Base-by-base conservation (phyloP, 2,113 vertebrate genomes). In the Spea bombifrons region DNA sequence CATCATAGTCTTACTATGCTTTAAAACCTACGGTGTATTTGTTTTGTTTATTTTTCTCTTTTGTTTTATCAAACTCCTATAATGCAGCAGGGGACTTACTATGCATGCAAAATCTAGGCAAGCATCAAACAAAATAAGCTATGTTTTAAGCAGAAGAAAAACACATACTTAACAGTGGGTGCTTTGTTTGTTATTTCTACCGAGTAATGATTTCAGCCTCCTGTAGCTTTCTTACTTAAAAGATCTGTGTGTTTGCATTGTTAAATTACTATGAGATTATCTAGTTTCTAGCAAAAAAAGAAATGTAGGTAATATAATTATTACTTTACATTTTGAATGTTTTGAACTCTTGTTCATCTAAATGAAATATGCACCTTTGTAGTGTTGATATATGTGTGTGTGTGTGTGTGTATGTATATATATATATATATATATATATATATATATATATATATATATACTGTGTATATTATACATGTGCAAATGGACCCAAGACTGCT, bases 41-140 rank as follows among this genome's bases (percentile, higher is more conserved):
- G 61, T 30, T 4, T 64, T 64, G 17, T 9, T 17, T 64, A 13
- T 44, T 43, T 43, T 66, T 66, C 43, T 45, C 9, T 10, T 7
- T 67, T 67, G 12, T 66, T 43, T n/a, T 8, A 53, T n/a, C 30
- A 15, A 67, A 53, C 44, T 59, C 55, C 12, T 65, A 67, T 66
- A 50, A 12, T 75, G 45, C 74, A 75, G 74, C 74, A 55, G 30
- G 74, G 64, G 30, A 66, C 65, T 12, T 53, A n/a, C 49, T 7
- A 45, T 45, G 43, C 43, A 43, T 44, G 13, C 8, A 67, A 6
- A 4, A 76, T 4, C 30, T 7, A 68, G 43, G 15, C 55, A 55
- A 52, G 47, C 43, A 76, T 17, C 9, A 57, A 66, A 45, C 48
- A 55, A 43, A 43, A 55, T 17, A 15, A 50, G 30, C 48, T 43